Evolutionary conservation across 2,113 vertebrate genomes (phyloP).

Genomic region (Cricetomys ansorgei): DNA sequence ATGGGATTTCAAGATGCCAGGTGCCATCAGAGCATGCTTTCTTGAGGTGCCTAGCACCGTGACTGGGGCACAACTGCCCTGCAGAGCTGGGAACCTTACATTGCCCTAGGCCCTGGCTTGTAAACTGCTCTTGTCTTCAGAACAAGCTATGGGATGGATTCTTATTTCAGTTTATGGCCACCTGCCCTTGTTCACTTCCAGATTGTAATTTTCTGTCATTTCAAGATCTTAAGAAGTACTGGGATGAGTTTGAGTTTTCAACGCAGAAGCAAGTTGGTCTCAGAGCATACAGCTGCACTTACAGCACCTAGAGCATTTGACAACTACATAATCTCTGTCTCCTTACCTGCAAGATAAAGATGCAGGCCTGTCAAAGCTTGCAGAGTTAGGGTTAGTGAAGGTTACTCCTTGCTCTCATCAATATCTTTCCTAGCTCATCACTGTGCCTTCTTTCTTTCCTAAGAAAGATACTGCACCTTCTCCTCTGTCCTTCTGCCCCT

Average conservation of each 20-base stretch:
- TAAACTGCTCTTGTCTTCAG: background rate
- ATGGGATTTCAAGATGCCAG: background rate
- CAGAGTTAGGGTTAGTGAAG: conserved; percentile 8
- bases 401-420: conserved; percentile 20
- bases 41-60: background rate
- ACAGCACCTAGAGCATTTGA: background rate
- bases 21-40: background rate
- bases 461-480: conserved; percentile 42
- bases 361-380: background rate
- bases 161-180: background rate
- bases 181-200: background rate
- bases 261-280: conserved; percentile 43
- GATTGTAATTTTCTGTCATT: conserved; percentile 24
- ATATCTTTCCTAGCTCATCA: conserved; percentile 77
- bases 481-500: background rate
- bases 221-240: background rate
- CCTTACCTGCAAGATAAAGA: background rate
- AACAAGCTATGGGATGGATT: background rate
- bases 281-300: background rate
- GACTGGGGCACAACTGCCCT: background rate
- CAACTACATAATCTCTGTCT: background rate
- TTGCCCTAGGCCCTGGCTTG: background rate
- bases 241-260: conserved; percentile 42
- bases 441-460: conserved; percentile 82
- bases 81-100: background rate